Evolutionary conservation across 1,140 invertebrate species (phyloP).

Genomic region (Cataglyphis hispanica): DNA sequence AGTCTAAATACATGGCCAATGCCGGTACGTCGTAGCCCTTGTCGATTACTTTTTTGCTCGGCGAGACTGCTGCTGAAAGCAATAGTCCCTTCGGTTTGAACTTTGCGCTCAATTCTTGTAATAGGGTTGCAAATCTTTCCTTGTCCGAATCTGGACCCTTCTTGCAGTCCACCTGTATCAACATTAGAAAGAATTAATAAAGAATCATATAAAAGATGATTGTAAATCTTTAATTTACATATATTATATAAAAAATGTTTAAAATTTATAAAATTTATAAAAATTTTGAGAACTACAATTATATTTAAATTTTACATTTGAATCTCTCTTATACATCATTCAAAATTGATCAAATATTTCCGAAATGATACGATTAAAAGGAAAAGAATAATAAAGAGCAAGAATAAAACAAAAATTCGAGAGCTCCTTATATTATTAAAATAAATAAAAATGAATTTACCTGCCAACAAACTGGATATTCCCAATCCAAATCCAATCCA

Average conservation of each 20-base stretch:
- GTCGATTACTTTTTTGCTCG: constrained; percentile 95
- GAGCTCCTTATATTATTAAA: not conserved
- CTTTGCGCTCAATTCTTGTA: constrained; percentile 91
- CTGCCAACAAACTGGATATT: constrained; percentile 97
- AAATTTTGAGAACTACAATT: too few relatives aligned
- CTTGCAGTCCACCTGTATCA: constrained; percentile 89
- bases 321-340: not conserved
- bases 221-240: constrained; percentile 12
- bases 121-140: constrained; percentile 90
- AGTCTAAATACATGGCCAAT: constrained; percentile 92
- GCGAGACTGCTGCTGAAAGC: constrained; percentile 94
- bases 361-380: not conserved
- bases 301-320: not conserved
- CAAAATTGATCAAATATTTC: not conserved
- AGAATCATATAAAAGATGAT: not conserved
- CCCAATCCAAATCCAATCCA: constrained; percentile 96
- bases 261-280: too few relatives aligned
- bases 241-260: too few relatives aligned
- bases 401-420: not conserved
- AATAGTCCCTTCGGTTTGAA: constrained; percentile 92
- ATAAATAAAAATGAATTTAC: constrained; percentile 81
- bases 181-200: not conserved
- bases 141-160: constrained; percentile 95
- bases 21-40: constrained; percentile 93
- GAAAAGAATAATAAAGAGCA: not conserved